Evolutionary conservation across 2,888 invertebrate species (phyloP), one percentile per base, ranked within the genome.

Genomic region (Phymatocera aterrima): DNA sequence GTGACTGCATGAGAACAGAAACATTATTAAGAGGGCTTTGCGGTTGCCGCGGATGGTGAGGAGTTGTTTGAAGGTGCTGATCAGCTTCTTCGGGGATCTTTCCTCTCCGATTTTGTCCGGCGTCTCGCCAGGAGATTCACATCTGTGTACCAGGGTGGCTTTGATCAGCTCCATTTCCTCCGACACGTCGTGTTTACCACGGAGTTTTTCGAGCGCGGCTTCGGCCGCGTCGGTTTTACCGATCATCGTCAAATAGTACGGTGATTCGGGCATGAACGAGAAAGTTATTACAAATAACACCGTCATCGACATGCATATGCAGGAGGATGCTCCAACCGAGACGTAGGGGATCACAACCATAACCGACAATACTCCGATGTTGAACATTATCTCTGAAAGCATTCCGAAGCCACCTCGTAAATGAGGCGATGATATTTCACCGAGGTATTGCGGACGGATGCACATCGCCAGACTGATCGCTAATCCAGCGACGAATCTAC

Each of bases 371-470:
- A 87, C 84, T 8, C 89, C 90, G 34, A 84, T 46, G 70, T 87
- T 88, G 85, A 91, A 91, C 87, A 93, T 92, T 89, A 93, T 92
- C 84, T 92, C 92, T 90, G 92, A 92, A 81, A 93, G 90, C 24
- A 94, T 93, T 83, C 93, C 92, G 82, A 93, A 92, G 31, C 93
- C 93, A n/a, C 94, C 94, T 77, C 94, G 91, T 0, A 80, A 80
- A 0, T 79, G 75, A 6, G 80, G 75, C 2, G 86, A 87, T 0
- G 84, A 81, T 68, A 87, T 80, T 80, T 88, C 87, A 4, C 84
- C 87, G 8, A 86, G 74, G 83, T 87, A 88, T 74, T 86, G 84
- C 60, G 83, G 83, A 1, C 77, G 54, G 4, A 84, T 82, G 81
- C 83, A 83, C 37, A 83, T 37, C 31, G 81, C 79, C 37, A 84